Conservation (phyloP, 2,888 invertebrate species). For the Steinernema scapterisci region DNA sequence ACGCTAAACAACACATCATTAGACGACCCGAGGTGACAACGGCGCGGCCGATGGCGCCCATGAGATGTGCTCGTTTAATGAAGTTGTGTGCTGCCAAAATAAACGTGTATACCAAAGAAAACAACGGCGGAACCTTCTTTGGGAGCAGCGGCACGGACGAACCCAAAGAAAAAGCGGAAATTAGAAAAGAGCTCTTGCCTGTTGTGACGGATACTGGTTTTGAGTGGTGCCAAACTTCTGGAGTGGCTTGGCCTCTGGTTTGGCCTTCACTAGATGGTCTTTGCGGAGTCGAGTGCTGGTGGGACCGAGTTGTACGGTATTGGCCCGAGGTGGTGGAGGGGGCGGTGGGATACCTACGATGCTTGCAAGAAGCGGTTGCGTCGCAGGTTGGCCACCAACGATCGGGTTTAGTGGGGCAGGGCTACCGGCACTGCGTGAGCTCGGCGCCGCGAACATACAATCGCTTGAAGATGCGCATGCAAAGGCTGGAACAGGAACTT, state of each 20-base stretch:
- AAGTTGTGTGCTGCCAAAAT: conserved; percentile 9
- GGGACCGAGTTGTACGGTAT: conserved; percentile 15
- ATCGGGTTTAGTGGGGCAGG: conserved; percentile 24
- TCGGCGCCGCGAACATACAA: conserved; percentile 32
- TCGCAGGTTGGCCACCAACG: conserved; percentile 16
- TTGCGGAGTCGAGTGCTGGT: conserved; percentile 9
- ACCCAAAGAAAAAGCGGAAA: conserved; percentile 6
- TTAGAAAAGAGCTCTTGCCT: conserved; percentile 19
- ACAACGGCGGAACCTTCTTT: background rate
- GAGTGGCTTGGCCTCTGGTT: background rate
- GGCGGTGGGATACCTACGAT: conserved; percentile 29
- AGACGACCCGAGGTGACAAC: conserved; percentile 31
- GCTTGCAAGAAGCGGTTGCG: conserved; percentile 11
- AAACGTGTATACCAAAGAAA: background rate
- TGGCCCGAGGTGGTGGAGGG: conserved; percentile 25
- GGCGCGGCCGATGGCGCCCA: background rate
- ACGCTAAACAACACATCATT: conserved; percentile 33
- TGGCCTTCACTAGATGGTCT: background rate
- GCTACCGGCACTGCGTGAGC: conserved; percentile 31
- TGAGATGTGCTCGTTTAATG: conserved; percentile 11
- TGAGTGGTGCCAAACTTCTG: conserved; percentile 24
- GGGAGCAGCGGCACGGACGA: background rate
- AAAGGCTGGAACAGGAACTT: conserved; percentile 23
- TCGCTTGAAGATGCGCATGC: conserved; percentile 27
- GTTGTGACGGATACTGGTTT: conserved; percentile 14